Evolutionary conservation across 2,888 invertebrate species (phyloP), one percentile per base, ranked within the genome.

Genomic region (Abrostola tripartita): DNA sequence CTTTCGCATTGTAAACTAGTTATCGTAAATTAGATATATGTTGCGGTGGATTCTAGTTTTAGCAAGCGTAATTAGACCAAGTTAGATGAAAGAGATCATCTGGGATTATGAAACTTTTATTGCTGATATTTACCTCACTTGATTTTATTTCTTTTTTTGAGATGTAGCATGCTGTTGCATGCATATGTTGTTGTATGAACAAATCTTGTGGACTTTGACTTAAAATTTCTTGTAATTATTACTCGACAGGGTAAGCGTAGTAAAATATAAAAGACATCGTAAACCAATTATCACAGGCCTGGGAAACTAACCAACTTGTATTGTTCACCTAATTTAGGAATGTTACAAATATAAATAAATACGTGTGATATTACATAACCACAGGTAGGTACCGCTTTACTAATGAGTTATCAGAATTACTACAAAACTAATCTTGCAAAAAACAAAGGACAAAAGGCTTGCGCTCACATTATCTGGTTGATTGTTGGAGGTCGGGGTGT

Each of bases 371-470:
- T 56, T 24, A 6, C 67, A 60, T 56, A 61, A 50, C 36, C 37
- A 44, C 42, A 36, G 7, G 36, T 44, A 36, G 24, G 5, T 58
- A 54, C 36, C 52, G 8, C 36, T 14, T 24, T 24, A 51, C 53
- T 76, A 74, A 79, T 59, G 61, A 70, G 50, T 76, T 76, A 70
- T 65, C 37, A 58, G 70, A 68, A 74, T 37, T n/a, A 9, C 37
- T 65, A 63, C 62, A 68, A 77, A 63, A 57, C 66, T 47, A 11
- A 49, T 47, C 37, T 14, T 52, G 47, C 54, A 59, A 57, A 61
- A 60, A 54, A 50, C 38, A 10, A 12, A 49, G 53, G 47, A 66
- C 56, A 71, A 71, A 66, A 53, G 53, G 50, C 37, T 14, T 52
- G 51, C 35, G 24, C 10, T 49, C 49, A 40, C 42, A 37, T 54